These are phyloP conservation scores for Sebastes taczanowskii DNA, from an alignment of 2,797 vertebrate genomes.

Conservation along the genomic window DNA sequence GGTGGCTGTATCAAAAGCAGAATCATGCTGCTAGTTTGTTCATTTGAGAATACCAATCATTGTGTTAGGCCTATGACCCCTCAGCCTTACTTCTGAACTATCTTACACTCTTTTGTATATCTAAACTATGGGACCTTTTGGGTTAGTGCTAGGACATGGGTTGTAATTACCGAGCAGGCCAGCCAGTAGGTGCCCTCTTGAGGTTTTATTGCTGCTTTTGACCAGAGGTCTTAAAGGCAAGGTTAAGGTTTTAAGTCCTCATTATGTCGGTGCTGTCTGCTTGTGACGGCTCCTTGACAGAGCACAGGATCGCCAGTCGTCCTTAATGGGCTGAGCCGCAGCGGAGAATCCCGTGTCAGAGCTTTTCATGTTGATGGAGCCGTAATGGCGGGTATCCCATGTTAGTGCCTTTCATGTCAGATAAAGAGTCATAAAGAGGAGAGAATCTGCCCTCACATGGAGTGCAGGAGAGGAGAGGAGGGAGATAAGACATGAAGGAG, in stretches of 20 bases:
- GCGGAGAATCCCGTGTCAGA: slow-evolving; percentile 78
- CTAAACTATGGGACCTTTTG: slow-evolving; percentile 69
- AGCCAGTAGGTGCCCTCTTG: slow-evolving; percentile 71
- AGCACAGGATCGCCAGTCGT: slow-evolving; percentile 76
- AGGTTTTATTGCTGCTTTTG: slow-evolving; percentile 78
- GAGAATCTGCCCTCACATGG: slow-evolving; percentile 76
- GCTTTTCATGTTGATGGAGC: slow-evolving; percentile 84
- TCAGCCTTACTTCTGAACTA: slow-evolving; percentile 44
- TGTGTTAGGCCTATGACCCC: slow-evolving; percentile 52
- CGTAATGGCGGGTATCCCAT: slow-evolving; percentile 83
- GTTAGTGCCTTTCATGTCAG: slow-evolving; percentile 85
- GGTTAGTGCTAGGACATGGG: slow-evolving; percentile 69
- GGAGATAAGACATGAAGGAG: slow-evolving; percentile 78
- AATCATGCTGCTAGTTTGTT: slow-evolving; percentile 28
- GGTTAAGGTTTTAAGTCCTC: slow-evolving; percentile 84
- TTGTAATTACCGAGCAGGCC: slow-evolving; percentile 74
- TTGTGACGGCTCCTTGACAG: slow-evolving; percentile 79
- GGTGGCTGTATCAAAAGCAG: slow-evolving; percentile 9
- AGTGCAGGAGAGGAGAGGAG: slow-evolving; percentile 67
- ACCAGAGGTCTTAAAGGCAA: slow-evolving; percentile 76
- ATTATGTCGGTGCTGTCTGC: slow-evolving; percentile 78
- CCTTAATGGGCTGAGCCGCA: slow-evolving; percentile 80
- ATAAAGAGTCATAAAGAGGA: slow-evolving; percentile 85
- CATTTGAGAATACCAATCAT: slow-evolving; percentile 32
- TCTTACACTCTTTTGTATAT: slow-evolving; percentile 71